Base-by-base conservation (phyloP, 2,888 invertebrate genomes). In the Strigamia crassipes region DNA sequence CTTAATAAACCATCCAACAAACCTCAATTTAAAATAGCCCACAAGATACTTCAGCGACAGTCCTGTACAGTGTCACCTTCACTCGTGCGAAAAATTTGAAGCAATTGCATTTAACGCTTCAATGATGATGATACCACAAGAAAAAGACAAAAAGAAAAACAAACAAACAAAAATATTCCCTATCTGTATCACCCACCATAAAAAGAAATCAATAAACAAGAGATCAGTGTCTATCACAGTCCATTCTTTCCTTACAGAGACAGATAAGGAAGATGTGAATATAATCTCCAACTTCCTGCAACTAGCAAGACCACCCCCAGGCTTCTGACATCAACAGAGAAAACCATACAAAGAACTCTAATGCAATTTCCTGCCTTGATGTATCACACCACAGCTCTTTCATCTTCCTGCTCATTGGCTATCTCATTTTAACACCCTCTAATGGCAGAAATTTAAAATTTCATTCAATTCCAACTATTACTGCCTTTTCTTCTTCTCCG, bases 11-110 rank as follows among this genome's bases (percentile, higher is more conserved):
- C 51, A 51, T 9, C 51, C n/a, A n/a, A 13, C n/a, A n/a, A 5
- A 3, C 61, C 18, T 15, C n/a, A 61, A 61, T 61, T 61, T 18
- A 21, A 18, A 61, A 61, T 23, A 18, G 23, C 61, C 3, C 6
- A 61, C 21, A 61, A 61, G 18, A 61, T 23, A n/a, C 61, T 61
- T 18, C 61, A 18, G 61, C 61, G 18, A 61, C 18, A 61, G 61
- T 61, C 61, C 61, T 18, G 4, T 61, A 21, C 10, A 61, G 61
- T n/a, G 61, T 61, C 61, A 61, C 61, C 18, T 5, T 18, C 61
- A 61, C 21, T 61, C 61, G 61, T 61, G 61, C 61, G 61, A 61
- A 61, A 61, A 61, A 61, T 61, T 61, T 61, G 61, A 61, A 61
- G 61, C 61, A 61, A 61, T 61, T 61, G 61, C 61, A 61, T 61